Percentiles rank a stretch among this genome's conserved stretches.
Evolutionary conservation across 2,113 vertebrate species (phyloP).

Genomic region (Rousettus leschenaultii): DNA sequence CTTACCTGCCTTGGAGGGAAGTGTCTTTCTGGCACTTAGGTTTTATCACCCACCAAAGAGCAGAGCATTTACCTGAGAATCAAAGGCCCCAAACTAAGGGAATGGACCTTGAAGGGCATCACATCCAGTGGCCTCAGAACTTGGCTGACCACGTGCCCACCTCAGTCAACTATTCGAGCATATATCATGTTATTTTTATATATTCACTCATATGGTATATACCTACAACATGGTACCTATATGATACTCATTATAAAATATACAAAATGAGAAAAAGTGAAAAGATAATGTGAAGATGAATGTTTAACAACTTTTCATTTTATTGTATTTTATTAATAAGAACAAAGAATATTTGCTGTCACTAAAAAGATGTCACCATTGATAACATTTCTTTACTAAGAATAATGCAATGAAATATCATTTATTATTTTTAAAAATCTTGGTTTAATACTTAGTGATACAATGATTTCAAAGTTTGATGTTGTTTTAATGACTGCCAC

Average conservation of each 20-base stretch:
- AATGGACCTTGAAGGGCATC: not conserved
- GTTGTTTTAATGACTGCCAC: not conserved
- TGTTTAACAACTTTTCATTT: not conserved
- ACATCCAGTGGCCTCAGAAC: not conserved
- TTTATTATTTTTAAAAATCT: not conserved
- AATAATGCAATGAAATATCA: not conserved
- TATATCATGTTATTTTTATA: not conserved
- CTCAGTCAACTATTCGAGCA: not conserved
- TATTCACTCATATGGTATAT: not conserved
- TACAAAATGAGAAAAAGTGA: not conserved
- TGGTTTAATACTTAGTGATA: not conserved
- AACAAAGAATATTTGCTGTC: conserved; percentile 25
- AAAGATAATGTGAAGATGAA: not conserved
- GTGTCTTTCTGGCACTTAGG: conserved; percentile 3
- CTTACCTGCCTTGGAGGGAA: not conserved
- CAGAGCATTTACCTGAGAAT: not conserved
- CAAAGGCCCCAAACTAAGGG: not conserved
- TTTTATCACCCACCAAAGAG: not conserved
- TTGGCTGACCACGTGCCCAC: not conserved
- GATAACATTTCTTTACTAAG: not conserved
- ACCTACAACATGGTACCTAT: not conserved
- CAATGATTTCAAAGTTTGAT: not conserved
- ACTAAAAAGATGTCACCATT: not conserved
- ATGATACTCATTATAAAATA: not conserved
- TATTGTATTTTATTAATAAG: not conserved